Conservation (phyloP, 2,113 vertebrate genomes). For the Okapia johnstoni region DNA sequence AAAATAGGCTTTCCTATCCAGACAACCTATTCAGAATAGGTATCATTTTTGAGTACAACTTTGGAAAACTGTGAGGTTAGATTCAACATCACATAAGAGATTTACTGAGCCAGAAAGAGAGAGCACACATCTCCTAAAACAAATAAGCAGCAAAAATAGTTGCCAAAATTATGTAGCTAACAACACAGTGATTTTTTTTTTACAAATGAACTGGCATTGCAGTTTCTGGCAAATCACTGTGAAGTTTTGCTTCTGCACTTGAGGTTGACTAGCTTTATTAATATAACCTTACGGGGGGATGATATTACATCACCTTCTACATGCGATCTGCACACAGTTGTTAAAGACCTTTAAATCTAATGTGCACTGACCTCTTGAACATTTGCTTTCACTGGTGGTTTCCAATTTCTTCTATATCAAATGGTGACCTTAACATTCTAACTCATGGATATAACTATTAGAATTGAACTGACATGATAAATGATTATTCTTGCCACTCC, state of each 20-base stretch:
- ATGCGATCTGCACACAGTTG: background rate
- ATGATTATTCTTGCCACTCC: constrained; percentile 35
- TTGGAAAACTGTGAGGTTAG: background rate
- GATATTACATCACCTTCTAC: background rate
- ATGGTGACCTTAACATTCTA: constrained; percentile 61
- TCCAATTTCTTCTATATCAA: constrained; percentile 58
- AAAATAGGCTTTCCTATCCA: background rate
- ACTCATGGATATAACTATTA: constrained; percentile 49
- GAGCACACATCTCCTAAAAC: background rate
- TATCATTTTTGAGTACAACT: background rate
- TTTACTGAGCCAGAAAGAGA: constrained; percentile 18
- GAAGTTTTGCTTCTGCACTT: constrained; percentile 40
- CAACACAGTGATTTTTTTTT: background rate
- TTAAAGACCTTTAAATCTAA: constrained; percentile 61
- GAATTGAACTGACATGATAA: constrained; percentile 52
- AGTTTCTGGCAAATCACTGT: constrained; percentile 32
- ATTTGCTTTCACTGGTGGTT: constrained; percentile 40
- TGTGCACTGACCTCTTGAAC: constrained; percentile 46
- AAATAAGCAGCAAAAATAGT: constrained; percentile 30
- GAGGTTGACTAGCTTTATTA: constrained; percentile 45
- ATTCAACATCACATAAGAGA: background rate
- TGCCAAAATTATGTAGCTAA: background rate
- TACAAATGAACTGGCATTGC: constrained; percentile 7
- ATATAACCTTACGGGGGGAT: background rate
- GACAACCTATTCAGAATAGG: background rate